Evolutionary conservation across 1,140 invertebrate species (phyloP), one percentile per base, ranked within the genome.

Genomic region (Archivesica marissinica): DNA sequence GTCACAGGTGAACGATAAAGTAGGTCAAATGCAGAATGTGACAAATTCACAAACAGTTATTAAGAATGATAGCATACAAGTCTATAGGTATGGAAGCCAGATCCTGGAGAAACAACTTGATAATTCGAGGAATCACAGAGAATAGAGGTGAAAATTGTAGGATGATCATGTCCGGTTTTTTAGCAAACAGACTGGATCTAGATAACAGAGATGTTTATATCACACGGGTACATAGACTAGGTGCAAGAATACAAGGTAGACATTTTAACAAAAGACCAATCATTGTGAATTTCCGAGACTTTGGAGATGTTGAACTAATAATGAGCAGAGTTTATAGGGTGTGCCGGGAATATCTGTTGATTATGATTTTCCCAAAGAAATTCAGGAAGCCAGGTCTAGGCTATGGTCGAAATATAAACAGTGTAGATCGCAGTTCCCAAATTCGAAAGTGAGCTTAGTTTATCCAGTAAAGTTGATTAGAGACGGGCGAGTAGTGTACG

Each of bases 391-490:
- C 17, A 28, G 74, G 23, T 25, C 17, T 3, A 7, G 35, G n/a
- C 44, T 76, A 17, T 76, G 74, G 74, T 52, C 74, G 6, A 17
- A 76, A 38, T 35, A 35, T n/a, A 66, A 66, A 66, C 30, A 66
- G 9, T 23, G 38, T 2, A 66, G 25, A 39, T 2, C 17, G 41
- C 33, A 66, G 6, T 66, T 35, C 23, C 61, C 61, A 1, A 38
- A 35, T 17, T 66, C 61, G 2, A 66, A 35, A 20, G 25, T 66
- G 20, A 33, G 41, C 17, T 39, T 66, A 20, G 61, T 66, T 17
- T 38, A 66, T 39, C 61, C 61, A 30, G 61, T 38, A n/a, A 66
- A 66, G 41, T 23, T 66, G 7, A 35, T 66, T n/a, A 33, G 41
- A n/a, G 61, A 66, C 41, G 61, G 61, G 3, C 9, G 35, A 66